Evolutionary conservation across 2,888 invertebrate species (phyloP), one percentile per base, ranked within the genome.

Genomic region (Osedax frankpressi): DNA sequence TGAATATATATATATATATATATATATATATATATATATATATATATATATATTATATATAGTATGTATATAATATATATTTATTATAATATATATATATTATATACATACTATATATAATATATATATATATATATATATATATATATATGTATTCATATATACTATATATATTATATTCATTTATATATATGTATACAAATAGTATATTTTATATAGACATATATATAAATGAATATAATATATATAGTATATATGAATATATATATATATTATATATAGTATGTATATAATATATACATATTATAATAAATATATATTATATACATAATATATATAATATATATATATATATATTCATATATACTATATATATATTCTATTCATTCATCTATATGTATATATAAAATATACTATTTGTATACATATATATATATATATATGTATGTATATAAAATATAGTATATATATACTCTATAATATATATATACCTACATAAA

Each of bases 1-100:
- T 44, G 19, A 14, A 70, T 28, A 70, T 70, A 2, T 28, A 70
- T 70, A 70, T 70, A 70, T 29, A 70, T 29, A 68, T 70, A 70
- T 70, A 70, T 26, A 70, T 28, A 70, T 28, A 2, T 70, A 28
- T 70, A 70, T 28, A 70, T 70, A 30, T 70, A 30, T 70, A 30
- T 70, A 30, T 70, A 30, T 70, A 30, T 70, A 30, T 70, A 30
- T 30, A 70, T 44, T 44, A 44, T 44, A 44, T 44, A 44, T 44
- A 44, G 6, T 44, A 44, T 44, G 19, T 44, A 44, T 44, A 44
- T 44, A 44, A 6, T 44, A 44, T 44, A 44, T 44, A 19, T 19
- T n/a, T n/a, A n/a, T n/a, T n/a, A n/a, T n/a, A n/a, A n/a, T 44
- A 44, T 44, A 44, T 44, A 44, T 44, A 44, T 44, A 44, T 44